These are phyloP conservation scores for Cryptus armator DNA, from an alignment of 2,888 invertebrate species.

Conservation along the genomic window DNA sequence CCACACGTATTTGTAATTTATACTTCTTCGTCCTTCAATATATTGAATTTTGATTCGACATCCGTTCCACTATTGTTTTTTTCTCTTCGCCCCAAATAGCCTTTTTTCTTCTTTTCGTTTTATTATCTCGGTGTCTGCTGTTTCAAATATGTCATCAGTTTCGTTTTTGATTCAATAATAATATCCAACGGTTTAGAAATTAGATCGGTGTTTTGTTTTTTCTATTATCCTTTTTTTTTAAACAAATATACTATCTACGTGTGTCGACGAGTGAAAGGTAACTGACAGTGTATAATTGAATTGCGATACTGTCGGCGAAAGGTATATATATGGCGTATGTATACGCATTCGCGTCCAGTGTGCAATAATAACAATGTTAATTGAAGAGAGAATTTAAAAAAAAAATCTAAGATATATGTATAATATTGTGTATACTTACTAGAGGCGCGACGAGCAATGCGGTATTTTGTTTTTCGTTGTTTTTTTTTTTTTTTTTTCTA, in stretches of 20 bases:
- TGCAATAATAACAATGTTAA: conserved; percentile 41
- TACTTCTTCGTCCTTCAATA: neutral
- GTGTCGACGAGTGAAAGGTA: conserved; percentile 38
- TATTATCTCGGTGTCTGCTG: neutral
- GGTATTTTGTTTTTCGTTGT: conserved; percentile 11
- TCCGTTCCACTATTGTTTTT: neutral
- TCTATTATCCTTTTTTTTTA: neutral
- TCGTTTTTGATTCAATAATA: neutral
- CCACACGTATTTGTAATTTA: conserved; percentile 29
- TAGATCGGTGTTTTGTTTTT: neutral
- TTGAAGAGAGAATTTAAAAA: conserved; percentile 5
- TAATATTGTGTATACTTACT: conserved; percentile 37
- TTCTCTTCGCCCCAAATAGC: neutral
- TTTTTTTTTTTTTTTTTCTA: conserved; percentile 18
- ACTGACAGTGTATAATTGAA: conserved; percentile 3
- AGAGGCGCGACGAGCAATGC: conserved; percentile 26
- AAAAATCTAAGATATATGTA: conserved; percentile 7
- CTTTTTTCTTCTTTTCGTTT: neutral
- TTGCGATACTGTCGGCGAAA: conserved; percentile 37
- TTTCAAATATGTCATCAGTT: neutral
- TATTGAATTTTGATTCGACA: conserved; percentile 1
- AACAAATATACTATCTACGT: neutral
- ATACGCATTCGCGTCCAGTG: conserved; percentile 19
- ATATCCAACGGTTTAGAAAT: neutral
- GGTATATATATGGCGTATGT: neutral